Evolutionary conservation across 2,113 vertebrate genomes (phyloP), one percentile per base, ranked within the genome.

Genomic region (Brachirus orientalis): DNA sequence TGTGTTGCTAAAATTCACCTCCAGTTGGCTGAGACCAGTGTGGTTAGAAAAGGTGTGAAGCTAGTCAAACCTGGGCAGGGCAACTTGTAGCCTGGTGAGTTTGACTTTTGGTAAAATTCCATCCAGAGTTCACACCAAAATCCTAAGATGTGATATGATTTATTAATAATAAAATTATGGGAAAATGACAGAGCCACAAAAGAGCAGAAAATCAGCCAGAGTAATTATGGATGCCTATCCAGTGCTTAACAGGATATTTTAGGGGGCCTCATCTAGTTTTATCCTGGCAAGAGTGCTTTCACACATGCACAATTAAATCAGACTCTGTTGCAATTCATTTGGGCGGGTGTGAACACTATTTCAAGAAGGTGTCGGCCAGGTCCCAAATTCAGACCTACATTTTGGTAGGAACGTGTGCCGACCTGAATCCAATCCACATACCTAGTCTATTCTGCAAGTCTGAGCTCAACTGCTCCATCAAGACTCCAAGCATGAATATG

Each of bases 1-100:
- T 40, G 51, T 18, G 19, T 51, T 48, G 50, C 19, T 50, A 61
- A 60, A 35, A 63, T 63, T 79, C 45, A 46, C 52, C 69, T 79
- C 37, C 48, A 70, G 45, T 63, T 18, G 40, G 38, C 62, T 53
- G 48, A 51, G 38, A 12, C 33, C 10, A 28, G 12, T 43, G 40
- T 33, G 12, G 9, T 12, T 41, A 45, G 14, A 18, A 48, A 50
- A 53, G 6, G 16, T 8, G 4, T 57, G 47, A 28, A 70, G 52
- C 18, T 6, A 46, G 20, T 54, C 54, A 52, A 28, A 51, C 52
- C 57, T 37, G 57, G 54, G 36, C 10, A n/a, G 40, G 12, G 10
- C 36, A 14, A 36, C 13, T 18, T 17, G n/a, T 36, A 19, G 0
- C 33, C 22, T 37, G 17, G 18, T 36, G 38, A 40, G 17, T 13